Evolutionary conservation across 2,888 invertebrate species (phyloP), one percentile per base, ranked within the genome.

Genomic region (Nemotelus nigrinus): DNA sequence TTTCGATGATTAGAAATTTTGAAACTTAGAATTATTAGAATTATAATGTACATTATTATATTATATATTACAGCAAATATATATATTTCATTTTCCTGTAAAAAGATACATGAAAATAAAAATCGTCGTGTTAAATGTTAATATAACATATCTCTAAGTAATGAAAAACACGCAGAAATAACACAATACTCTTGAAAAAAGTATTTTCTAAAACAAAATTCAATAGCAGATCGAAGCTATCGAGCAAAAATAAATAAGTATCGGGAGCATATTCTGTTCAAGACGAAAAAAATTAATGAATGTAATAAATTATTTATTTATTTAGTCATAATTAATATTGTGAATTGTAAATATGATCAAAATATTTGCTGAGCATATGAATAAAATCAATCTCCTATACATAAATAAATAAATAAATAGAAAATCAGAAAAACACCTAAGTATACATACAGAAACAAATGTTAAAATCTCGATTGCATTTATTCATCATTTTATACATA

Each of bases 401-500:
- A 25, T 25, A 25, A 25, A 25, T 25, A 25, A 25, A 25, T 1
- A 25, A 25, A 25, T 25, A 25, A 25, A 25, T 25, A 25, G 25
- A 25, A 25, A 25, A 25, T 25, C 25, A 25, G 25, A 25, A 25
- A 25, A 25, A 25, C 25, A 25, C 25, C 25, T 25, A 25, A 25
- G 25, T 25, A 25, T 25, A 25, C 25, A 25, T 25, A 25, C 1
- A 25, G 25, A 25, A 25, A 25, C 25, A 70, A n/a, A 74, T 74
- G 74, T 74, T 74, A 60, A 60, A 47, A 3, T 48, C 25, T 25
- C 25, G 57, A 74, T 74, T 60, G 74, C 74, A 74, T 74, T 74
- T 74, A 74, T 74, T 74, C 74, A 74, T 74, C 50, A 74, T 74
- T 74, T 74, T 60, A 74, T 74, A 74, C 74, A 63, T 74, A 74